Base-by-base conservation (phyloP, 2,113 vertebrate genomes). In the Elgaria multicarinata region DNA sequence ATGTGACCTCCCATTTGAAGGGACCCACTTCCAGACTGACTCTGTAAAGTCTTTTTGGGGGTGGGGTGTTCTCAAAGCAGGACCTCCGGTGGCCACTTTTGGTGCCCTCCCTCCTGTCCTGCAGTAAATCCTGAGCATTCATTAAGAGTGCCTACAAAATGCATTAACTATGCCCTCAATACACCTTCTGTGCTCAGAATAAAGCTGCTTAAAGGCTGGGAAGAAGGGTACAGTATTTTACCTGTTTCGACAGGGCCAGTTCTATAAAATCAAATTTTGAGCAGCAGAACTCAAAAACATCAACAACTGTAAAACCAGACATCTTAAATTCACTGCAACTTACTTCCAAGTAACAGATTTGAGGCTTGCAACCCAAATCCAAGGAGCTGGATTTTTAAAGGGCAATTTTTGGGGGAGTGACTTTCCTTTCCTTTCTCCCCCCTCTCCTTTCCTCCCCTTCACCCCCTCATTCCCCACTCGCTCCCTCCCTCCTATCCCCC, bases 101-200 rank as follows among this genome's bases (percentile, higher is more conserved):
- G 58, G 18, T 62, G 58, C 12, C 58, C 58, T 62, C 1, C 58
- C 20, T 62, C 58, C 18, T 62, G 58, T 75, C 74, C 39, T 75
- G 36, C 22, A 67, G 9, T 36, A 39, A 12, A 83, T 83, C 50
- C 78, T 80, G 50, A n/a, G 33, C 3, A 12, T 31, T 22, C 53
- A 5, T 80, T 36, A 80, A 80, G 78, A 44, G 53, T 42, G 9
- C 33, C 50, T 26, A 83, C 12, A 44, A 36, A 64, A 6, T 66
- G 81, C 81, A 66, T 66, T 31, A 42, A 44, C 81, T 66, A 8
- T 66, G 18, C 6, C 36, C 36, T 39, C 20, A 28, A 28, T 20
- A 16, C 78, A 12, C 36, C n/a, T 53, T 18, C 85, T 81, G 94
- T 58, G 39, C 91, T 93, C 91, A 94, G 89, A 92, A 95, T 92